Base-by-base conservation (phyloP, 2,888 invertebrate species). In the Anoplius nigerrimus region DNA sequence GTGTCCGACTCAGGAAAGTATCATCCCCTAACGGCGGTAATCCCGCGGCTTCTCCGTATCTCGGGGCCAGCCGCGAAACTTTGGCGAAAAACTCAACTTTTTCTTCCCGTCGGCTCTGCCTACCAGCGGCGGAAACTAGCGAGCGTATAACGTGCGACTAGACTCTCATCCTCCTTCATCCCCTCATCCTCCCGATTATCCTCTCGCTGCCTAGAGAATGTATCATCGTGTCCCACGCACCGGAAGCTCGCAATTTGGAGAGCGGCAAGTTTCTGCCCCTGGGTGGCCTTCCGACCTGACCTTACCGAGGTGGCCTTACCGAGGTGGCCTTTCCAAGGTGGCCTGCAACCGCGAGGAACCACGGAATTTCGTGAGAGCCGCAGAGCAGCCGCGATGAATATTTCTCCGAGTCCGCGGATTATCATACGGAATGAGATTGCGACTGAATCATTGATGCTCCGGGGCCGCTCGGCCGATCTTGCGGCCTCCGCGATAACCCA, bases 371-470 rank as follows among this genome's bases (percentile, higher is more conserved):
- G 72, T 62, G 69, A 57, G 57, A 70, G 69, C 66, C 71, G 58
- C 72, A 63, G 71, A 75, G 70, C 76, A 64, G 79, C 80, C 78
- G 76, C 83, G 84, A 86, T 86, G 84, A 86, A 87, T 86, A 86
- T 87, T 87, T 86, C 84, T 84, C 76, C 75, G 73, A 72, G 76
- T 79, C 75, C 81, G 69, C 76, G 83, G 79, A 87, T 87, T 86
- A 87, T 86, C 86, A 85, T 85, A 84, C 81, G 72, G 75, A 82
- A 86, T 84, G 86, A 87, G 87, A 87, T 87, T 87, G 84, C 83
- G 72, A 67, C 60, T 86, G 86, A 80, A 87, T 85, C 80, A 83
- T 87, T 86, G 83, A 87, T 82, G 76, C 34, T 6, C 34, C 11
- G 66, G 69, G n/a, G 16, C 62, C 76, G 62, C 61, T 48, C 74